Evolutionary conservation across 2,797 vertebrate species (phyloP).

Genomic region (Esox masquinongy): DNA sequence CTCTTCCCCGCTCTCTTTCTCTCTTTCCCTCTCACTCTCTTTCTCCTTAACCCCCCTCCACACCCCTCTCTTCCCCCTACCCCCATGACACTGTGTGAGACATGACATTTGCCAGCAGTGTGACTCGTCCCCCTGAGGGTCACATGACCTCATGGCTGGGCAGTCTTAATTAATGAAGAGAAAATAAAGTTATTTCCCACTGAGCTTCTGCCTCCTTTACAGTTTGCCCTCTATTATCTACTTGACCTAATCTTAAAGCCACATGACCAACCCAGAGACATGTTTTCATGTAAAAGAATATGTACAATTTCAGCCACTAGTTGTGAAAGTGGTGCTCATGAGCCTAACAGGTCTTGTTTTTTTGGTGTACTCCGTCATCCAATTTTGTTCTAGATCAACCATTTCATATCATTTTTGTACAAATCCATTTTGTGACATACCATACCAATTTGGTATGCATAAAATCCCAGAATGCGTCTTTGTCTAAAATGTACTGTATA

Average conservation of each 20-base stretch:
- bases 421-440: no score
- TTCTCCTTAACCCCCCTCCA: background rate
- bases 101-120: conserved; percentile 63
- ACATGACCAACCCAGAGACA: conserved; percentile 14
- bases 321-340: no score
- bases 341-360: no score
- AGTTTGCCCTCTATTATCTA: conserved; percentile 45
- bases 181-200: conserved; percentile 53
- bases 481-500: conserved; percentile 2
- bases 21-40: background rate
- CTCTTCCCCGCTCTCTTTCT: background rate
- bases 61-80: background rate
- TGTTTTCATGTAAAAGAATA: background rate
- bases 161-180: conserved; percentile 64
- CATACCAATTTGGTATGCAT: no score
- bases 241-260: conserved; percentile 32
- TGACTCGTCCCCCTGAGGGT: conserved; percentile 44
- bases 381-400: no score
- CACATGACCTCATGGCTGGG: conserved; percentile 27
- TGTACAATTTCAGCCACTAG: no score
- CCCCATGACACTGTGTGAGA: conserved; percentile 33
- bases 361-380: no score
- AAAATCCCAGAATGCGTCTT: background rate
- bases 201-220: conserved; percentile 37
- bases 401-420: no score